A percentile compares a stretch with the other conserved stretches of the same genome.
Conservation (phyloP, 2,797 vertebrate species). For the Pithecia hirsuta region DNA sequence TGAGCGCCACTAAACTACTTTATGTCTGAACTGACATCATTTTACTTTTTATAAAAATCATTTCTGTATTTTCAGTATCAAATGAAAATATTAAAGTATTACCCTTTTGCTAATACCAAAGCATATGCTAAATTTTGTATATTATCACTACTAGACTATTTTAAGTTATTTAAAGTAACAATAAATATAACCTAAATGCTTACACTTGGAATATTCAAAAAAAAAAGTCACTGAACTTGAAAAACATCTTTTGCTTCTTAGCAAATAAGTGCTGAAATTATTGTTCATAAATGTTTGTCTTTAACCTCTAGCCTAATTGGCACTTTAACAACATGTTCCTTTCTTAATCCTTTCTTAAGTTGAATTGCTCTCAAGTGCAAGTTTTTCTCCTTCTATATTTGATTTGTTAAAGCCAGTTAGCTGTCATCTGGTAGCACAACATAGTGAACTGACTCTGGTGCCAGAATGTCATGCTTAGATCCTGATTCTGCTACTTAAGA, state of each 20-base stretch:
- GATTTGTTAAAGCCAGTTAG: conserved; percentile 15
- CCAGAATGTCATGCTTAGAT: background rate
- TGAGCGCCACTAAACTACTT: background rate
- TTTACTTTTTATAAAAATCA: background rate
- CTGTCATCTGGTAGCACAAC: background rate
- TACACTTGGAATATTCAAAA: background rate
- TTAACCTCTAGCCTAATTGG: background rate
- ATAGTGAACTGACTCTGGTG: background rate
- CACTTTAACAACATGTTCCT: background rate
- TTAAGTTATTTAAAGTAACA: conserved; percentile 29
- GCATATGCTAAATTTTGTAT: conserved; percentile 33
- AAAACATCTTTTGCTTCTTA: conserved; percentile 24
- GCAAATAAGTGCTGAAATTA: conserved; percentile 24
- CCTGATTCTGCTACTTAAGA: background rate
- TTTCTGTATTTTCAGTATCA: conserved; percentile 37
- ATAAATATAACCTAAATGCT: background rate
- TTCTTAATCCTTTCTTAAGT: background rate
- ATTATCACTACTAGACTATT: background rate
- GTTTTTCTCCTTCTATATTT: background rate
- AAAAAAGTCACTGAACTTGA: conserved; percentile 13
- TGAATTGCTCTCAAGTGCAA: background rate
- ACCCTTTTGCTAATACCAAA: conserved; percentile 13
- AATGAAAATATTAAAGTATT: conserved; percentile 1
- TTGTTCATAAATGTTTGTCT: conserved; percentile 25
- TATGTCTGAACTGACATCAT: background rate